Evolutionary conservation across 2,113 vertebrate species (phyloP), one percentile per base, ranked within the genome.

Genomic region (Gavialis gangeticus): DNA sequence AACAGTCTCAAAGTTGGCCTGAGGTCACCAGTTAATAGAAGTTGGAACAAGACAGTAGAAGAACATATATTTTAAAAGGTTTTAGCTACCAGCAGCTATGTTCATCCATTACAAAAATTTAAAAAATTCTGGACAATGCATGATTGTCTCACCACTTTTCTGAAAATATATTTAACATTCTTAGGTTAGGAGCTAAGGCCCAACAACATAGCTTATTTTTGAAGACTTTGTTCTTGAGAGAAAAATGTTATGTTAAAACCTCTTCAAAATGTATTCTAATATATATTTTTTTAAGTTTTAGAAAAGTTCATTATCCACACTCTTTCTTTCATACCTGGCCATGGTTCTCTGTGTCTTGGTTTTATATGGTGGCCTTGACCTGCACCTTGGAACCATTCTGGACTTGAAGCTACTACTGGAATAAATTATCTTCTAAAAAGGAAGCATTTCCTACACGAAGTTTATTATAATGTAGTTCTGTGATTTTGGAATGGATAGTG

Each of bases 351-450:
- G 0, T 28, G 2, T 5, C 19, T 89, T 75, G 9, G 21, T 21
- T 80, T 63, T 37, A 6, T 56, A 24, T 1, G 9, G 2, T 59
- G 46, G 4, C 3, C 0, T 37, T 28, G 73, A n/a, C 12, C 11
- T 19, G 18, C n/a, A 2, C 3, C 21, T 84, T 88, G 21, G 91
- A 90, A 37, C 1, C 3, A 83, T 11, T 22, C 24, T 8, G 2
- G 5, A 4, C 14, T 69, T 69, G 24, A 5, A 79, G 76, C 78
- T 15, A 27, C 6, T 9, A 12, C 3, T 79, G 25, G 84, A 58
- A 5, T 2, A 73, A 87, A 18, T 75, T 59, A 76, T 75, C 75
- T 79, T 95, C 85, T 37, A 84, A 18, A 18, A 67, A 67, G 30
- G 64, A 11, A 67, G 28, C 8, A 18, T 60, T 87, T 82, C 12